These are phyloP conservation scores for Cynopterus brachyotis DNA, from an alignment of 2,113 vertebrate species.

Conservation along the genomic window DNA sequence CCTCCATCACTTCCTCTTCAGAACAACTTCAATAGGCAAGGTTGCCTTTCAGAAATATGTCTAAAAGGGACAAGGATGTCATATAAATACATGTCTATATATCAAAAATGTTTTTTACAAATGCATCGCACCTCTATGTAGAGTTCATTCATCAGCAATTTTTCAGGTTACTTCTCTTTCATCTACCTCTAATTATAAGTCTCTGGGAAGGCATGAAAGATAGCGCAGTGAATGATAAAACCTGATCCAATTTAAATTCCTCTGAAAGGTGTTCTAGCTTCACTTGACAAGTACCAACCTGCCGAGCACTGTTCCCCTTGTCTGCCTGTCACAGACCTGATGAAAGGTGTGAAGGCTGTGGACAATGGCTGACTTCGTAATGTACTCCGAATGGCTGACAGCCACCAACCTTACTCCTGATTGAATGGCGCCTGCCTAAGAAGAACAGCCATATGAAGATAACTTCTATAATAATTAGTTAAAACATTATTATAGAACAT, in stretches of 20 bases:
- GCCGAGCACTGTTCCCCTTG: not conserved
- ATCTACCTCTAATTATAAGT: constrained; percentile 31
- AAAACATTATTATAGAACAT: constrained; percentile 18
- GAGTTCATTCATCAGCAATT: not conserved
- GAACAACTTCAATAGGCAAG: not conserved
- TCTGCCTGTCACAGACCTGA: constrained; percentile 3
- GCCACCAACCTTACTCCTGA: not conserved
- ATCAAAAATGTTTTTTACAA: not conserved
- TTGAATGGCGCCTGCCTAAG: not conserved
- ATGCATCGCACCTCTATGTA: not conserved
- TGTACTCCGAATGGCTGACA: not conserved
- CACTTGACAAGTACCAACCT: constrained; percentile 47
- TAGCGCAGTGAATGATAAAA: constrained; percentile 21
- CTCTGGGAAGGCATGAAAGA: not conserved
- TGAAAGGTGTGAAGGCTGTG: not conserved
- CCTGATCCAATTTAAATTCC: constrained; percentile 54
- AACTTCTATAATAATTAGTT: not conserved
- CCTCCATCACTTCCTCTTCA: not conserved
- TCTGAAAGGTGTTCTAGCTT: constrained; percentile 24
- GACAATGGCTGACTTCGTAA: not conserved
- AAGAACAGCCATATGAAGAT: not conserved
- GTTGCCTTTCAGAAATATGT: not conserved
- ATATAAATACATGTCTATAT: not conserved
- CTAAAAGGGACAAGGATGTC: not conserved
- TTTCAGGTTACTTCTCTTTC: constrained; percentile 19